Conservation (phyloP, 1,140 invertebrate species). For the Drosophila virilis region DNA sequence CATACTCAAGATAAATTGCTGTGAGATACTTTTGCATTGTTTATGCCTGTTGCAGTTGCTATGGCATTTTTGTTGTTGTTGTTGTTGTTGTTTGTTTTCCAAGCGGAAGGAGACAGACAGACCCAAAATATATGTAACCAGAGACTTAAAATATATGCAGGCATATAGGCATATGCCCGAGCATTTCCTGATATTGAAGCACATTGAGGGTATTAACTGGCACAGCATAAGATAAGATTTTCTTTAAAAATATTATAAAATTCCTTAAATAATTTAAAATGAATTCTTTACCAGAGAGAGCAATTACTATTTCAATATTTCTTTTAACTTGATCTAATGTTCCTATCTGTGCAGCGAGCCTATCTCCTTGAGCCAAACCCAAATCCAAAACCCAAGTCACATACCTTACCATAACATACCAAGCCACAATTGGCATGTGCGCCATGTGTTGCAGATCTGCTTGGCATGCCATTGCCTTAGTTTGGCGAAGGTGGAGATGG, state of each 20-base stretch:
- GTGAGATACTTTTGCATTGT: constrained; percentile 61
- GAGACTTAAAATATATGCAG: constrained; percentile 3
- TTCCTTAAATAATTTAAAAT: too few species aligned
- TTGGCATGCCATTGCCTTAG: constrained; percentile 15
- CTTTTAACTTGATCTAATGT: too few species aligned
- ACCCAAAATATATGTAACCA: constrained; percentile 21
- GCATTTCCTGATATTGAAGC: constrained; percentile 32
- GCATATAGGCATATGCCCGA: not conserved
- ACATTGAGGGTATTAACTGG: too few species aligned
- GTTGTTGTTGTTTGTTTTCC: not conserved
- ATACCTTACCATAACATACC: constrained; percentile 15
- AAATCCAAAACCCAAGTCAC: constrained; percentile 13
- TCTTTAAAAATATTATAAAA: too few species aligned
- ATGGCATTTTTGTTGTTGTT: constrained; percentile 26
- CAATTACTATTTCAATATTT: too few species aligned
- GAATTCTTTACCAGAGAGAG: too few species aligned
- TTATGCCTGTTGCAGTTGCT: constrained; percentile 31
- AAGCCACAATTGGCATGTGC: constrained; percentile 38
- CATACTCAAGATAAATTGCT: constrained; percentile 73
- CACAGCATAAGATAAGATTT: too few species aligned
- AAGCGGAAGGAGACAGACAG: constrained; percentile 47
- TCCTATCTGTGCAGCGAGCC: too few species aligned
- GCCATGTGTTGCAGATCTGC: constrained; percentile 37
- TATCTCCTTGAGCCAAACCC: not conserved
- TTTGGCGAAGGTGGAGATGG: not conserved